Percentiles rank a stretch among this genome's conserved stretches.
Conservation (phyloP, 2,113 vertebrate species). For the Montifringilla adamsi region DNA sequence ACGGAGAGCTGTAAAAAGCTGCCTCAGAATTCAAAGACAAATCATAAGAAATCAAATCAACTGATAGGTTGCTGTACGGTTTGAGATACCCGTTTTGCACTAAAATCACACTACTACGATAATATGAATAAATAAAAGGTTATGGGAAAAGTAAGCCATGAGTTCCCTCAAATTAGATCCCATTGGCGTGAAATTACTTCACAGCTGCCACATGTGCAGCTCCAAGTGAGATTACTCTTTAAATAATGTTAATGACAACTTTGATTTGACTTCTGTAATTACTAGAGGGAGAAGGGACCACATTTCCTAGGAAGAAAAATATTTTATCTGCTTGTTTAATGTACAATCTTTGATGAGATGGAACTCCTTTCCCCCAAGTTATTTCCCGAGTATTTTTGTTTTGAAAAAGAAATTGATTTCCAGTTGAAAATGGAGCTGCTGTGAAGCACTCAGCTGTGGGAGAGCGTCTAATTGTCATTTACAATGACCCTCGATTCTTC, state of each 20-base stretch:
- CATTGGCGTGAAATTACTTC: not conserved
- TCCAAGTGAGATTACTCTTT: slow-evolving; percentile 24
- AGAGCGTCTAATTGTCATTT: not conserved
- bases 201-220: not conserved
- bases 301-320: slow-evolving; percentile 15
- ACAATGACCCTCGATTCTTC: not conserved
- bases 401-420: slow-evolving; percentile 36
- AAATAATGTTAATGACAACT: slow-evolving; percentile 52
- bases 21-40: not conserved
- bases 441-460: not conserved
- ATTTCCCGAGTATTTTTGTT: slow-evolving; percentile 22
- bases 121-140: slow-evolving; percentile 7
- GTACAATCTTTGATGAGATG: not conserved
- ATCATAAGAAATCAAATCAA: not conserved
- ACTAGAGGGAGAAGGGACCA: slow-evolving; percentile 2
- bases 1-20: not conserved
- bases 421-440: not conserved
- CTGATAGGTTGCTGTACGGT: not conserved
- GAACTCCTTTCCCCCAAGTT: not conserved
- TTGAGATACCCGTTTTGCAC: not conserved
- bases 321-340: slow-evolving; percentile 47
- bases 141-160: not conserved
- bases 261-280: slow-evolving; percentile 54
- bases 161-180: slow-evolving; percentile 5
- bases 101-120: not conserved